Percentiles rank a stretch among this genome's conserved stretches.
phyloP scores from a whole-genome alignment of 2,888 invertebrate genomes.

The Acanthosepion pharaonis region DNA sequence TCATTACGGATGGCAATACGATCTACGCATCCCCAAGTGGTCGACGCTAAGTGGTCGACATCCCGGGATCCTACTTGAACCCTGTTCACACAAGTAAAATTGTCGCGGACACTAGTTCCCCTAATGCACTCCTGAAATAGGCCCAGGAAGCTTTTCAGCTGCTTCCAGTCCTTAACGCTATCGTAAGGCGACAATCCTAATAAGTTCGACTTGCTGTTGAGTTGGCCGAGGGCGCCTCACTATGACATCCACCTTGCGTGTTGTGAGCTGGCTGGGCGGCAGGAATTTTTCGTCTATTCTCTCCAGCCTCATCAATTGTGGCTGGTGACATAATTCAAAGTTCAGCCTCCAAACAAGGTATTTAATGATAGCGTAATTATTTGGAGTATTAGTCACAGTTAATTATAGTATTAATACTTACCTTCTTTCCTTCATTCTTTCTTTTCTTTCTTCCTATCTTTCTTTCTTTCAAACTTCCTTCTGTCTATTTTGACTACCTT shows the following conservation, averaged over 20 bases:
- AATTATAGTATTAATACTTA: too few relatives aligned
- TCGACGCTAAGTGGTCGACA: neutral
- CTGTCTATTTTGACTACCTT: too few relatives aligned
- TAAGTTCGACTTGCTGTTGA: neutral
- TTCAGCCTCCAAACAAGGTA: neutral
- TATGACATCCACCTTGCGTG: neutral
- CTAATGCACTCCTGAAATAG: neutral
- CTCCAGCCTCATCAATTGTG: neutral
- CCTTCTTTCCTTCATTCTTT: too few relatives aligned
- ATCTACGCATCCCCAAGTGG: neutral
- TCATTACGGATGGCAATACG: neutral
- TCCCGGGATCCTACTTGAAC: neutral
- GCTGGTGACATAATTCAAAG: neutral
- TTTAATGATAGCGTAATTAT: too few relatives aligned
- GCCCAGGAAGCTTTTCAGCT: constrained; percentile 20
- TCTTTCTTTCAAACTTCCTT: too few relatives aligned
- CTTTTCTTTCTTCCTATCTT: too few relatives aligned
- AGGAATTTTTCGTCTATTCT: neutral
- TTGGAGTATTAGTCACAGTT: too few relatives aligned
- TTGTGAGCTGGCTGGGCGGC: neutral
- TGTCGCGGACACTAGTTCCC: neutral
- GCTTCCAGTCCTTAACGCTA: neutral
- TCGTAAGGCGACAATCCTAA: neutral
- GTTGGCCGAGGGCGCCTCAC: neutral
- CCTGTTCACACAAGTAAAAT: neutral